phyloP scores from a whole-genome alignment of 2,113 vertebrate genomes.

The Tachuris rubrigastra region DNA sequence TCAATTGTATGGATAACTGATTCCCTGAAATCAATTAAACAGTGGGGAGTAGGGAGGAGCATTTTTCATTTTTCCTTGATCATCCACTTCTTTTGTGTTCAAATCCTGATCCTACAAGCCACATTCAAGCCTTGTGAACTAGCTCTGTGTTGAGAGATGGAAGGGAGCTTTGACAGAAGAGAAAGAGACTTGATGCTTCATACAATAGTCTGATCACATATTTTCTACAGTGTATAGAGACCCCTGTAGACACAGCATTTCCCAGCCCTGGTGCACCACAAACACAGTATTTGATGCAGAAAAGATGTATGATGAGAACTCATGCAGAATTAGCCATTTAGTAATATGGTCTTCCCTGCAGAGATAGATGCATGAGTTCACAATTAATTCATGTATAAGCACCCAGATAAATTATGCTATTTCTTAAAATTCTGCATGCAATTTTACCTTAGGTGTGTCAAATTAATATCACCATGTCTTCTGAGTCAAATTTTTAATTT shows the following conservation, averaged over 20 bases:
- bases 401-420: not conserved
- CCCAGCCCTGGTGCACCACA: not conserved
- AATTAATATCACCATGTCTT: not conserved
- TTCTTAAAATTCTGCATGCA: not conserved
- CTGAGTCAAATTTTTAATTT: not conserved
- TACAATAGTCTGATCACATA: not conserved
- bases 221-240: not conserved
- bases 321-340: not conserved
- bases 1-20: slow-evolving; percentile 6
- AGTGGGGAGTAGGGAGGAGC: not conserved
- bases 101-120: slow-evolving; percentile 5
- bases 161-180: not conserved
- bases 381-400: not conserved
- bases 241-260: not conserved
- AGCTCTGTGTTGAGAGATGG: not conserved
- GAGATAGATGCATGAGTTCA: not conserved
- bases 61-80: not conserved
- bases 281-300: not conserved
- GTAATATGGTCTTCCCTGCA: not conserved
- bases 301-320: not conserved
- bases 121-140: not conserved
- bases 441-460: not conserved
- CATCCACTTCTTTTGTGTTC: not conserved
- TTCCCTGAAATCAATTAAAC: slow-evolving; percentile 6
- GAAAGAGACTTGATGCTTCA: not conserved